Base-by-base conservation (phyloP, 2,797 vertebrate species). In the Urocyon cinereoargenteus region DNA sequence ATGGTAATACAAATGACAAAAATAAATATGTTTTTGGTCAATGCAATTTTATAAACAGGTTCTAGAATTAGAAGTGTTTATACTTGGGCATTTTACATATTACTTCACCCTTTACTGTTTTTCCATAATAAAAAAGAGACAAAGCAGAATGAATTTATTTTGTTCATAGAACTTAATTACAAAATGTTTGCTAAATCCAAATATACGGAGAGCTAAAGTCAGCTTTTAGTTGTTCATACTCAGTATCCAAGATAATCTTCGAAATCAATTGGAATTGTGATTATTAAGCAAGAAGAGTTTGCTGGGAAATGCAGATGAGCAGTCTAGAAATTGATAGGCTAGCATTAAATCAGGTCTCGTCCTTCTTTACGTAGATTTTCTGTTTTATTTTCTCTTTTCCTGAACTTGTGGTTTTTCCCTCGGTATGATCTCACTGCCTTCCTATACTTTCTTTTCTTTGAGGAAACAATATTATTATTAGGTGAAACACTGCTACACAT, bases 311-410 rank as follows among this genome's bases (percentile, higher is more conserved):
- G 45, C 28, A 59, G 78, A 40, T 77, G 64, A 92, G 68, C 84
- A 72, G 15, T 77, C 62, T 96, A 88, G 78, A 93, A 96, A 96
- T 91, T 51, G 90, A 53, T 95, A 82, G 70, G 24, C 19, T 68
- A 82, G 49, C 70, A 40, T 90, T 91, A 57, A 86, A 14, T 24
- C 9, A 59, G 75, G 18, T 94, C 26, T 87, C 21, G 15, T 82
- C 53, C 77, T 34, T 83, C 16, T 88, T 75, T 83, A 3, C 15
- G 91, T 73, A 73, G 31, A 77, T 68, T 96, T 94, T 93, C 36
- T 90, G 26, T 55, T 90, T 79, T 81, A 84, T 81, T 96, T 95
- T 70, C 12, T 86, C 13, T 79, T 88, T 86, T 53, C 10, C 61
- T 93, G 36, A 86, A 66, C 28, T 73, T 66, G 45, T 77, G 68